Conservation (phyloP, 2,797 vertebrate species). For the Simalia tracyae region DNA sequence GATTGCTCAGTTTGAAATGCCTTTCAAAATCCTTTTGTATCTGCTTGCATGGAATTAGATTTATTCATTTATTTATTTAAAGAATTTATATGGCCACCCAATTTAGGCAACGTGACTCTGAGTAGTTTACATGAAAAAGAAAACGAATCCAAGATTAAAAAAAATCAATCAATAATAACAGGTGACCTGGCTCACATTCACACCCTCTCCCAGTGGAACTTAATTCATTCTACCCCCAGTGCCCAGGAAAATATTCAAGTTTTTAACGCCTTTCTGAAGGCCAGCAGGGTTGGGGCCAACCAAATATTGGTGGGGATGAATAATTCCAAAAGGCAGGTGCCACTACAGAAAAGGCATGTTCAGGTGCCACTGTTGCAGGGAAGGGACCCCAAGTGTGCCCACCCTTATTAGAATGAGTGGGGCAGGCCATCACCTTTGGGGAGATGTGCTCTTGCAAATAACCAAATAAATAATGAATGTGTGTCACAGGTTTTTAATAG, state of each 20-base stretch:
- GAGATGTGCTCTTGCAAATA: background rate
- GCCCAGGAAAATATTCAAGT: background rate
- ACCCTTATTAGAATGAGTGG: background rate
- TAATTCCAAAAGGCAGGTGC: background rate
- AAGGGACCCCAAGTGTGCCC: background rate
- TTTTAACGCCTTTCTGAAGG: background rate
- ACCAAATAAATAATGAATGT: background rate
- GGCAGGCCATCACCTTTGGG: background rate
- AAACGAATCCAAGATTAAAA: background rate
- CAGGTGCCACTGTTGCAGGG: background rate
- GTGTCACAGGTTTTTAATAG: background rate
- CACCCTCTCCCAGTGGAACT: background rate
- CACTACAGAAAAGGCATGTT: background rate
- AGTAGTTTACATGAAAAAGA: background rate
- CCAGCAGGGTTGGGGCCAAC: background rate
- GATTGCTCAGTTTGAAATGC: slow-evolving; percentile 20
- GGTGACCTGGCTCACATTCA: background rate
- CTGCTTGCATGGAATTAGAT: background rate
- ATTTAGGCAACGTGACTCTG: background rate
- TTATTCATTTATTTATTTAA: background rate
- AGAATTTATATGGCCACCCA: background rate
- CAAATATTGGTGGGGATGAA: background rate
- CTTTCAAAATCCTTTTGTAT: slow-evolving; percentile 30
- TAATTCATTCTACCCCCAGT: background rate
- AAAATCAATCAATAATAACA: background rate